phyloP scores from a whole-genome alignment of 2,797 vertebrate species.

The Astyanax mexicanus region DNA sequence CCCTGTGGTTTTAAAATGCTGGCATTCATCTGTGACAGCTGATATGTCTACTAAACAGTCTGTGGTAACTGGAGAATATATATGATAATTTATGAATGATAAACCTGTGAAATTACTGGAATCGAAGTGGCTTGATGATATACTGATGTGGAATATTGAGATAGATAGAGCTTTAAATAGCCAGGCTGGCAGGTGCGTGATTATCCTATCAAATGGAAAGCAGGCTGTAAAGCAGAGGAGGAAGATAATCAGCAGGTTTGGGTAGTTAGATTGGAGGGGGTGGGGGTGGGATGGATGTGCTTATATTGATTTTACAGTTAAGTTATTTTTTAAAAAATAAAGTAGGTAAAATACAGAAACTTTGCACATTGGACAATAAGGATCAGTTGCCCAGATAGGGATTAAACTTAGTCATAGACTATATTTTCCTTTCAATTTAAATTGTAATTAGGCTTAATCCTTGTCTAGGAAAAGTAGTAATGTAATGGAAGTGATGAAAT shows the following conservation, averaged over 20 bases:
- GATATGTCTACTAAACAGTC: background rate
- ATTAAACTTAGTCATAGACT: too few relatives aligned
- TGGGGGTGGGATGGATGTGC: too few relatives aligned
- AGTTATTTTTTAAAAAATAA: too few relatives aligned
- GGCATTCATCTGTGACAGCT: background rate
- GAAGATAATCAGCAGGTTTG: background rate
- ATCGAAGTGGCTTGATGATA: background rate
- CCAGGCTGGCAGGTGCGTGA: background rate
- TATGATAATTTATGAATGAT: background rate
- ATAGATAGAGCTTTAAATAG: background rate
- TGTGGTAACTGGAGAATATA: background rate
- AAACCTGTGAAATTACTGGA: too few relatives aligned
- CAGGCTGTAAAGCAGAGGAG: constrained; percentile 4
- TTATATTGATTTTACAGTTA: background rate
- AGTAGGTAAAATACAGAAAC: too few relatives aligned
- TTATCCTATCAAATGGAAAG: background rate
- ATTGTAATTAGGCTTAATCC: too few relatives aligned
- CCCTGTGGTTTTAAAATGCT: background rate
- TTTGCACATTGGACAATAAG: too few relatives aligned
- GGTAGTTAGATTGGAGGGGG: background rate
- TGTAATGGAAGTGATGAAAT: too few relatives aligned
- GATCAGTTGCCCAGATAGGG: too few relatives aligned
- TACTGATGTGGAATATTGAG: background rate
- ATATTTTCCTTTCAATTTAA: too few relatives aligned
- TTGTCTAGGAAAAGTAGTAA: too few relatives aligned